Conservation (phyloP, 2,113 vertebrate species). For the Amphilophus citrinellus region DNA sequence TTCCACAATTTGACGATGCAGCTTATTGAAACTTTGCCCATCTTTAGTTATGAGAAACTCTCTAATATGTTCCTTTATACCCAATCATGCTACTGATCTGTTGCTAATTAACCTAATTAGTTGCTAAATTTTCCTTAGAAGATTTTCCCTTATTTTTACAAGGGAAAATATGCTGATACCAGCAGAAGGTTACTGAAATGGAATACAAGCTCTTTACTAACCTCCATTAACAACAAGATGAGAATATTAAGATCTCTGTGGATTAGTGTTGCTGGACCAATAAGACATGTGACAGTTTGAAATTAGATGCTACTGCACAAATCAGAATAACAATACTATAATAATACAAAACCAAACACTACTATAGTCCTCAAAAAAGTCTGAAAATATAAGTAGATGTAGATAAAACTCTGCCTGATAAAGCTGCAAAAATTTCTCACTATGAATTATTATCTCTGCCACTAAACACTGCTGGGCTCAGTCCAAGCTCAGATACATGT, state of each 20-base stretch:
- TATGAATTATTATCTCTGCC: neutral
- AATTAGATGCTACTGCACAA: neutral
- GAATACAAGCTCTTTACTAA: no score
- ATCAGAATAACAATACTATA: neutral
- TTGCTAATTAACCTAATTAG: no score
- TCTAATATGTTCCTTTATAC: no score
- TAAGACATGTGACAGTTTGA: neutral
- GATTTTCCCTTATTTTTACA: no score
- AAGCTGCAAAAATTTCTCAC: neutral
- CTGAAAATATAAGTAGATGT: neutral
- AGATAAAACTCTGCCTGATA: neutral
- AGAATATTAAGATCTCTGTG: neutral
- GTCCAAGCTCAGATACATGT: neutral
- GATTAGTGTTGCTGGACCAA: neutral
- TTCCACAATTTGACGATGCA: no score
- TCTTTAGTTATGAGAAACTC: no score
- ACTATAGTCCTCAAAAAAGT: neutral
- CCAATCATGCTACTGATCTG: no score
- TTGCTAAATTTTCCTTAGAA: no score
- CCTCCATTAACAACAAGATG: neutral
- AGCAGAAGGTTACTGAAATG: neutral
- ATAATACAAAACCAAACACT: neutral
- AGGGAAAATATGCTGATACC: neutral
- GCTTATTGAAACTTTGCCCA: no score
- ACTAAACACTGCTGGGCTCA: neutral